phyloP scores from a whole-genome alignment of 2,888 invertebrate genomes.

The Agriopis marginaria region DNA sequence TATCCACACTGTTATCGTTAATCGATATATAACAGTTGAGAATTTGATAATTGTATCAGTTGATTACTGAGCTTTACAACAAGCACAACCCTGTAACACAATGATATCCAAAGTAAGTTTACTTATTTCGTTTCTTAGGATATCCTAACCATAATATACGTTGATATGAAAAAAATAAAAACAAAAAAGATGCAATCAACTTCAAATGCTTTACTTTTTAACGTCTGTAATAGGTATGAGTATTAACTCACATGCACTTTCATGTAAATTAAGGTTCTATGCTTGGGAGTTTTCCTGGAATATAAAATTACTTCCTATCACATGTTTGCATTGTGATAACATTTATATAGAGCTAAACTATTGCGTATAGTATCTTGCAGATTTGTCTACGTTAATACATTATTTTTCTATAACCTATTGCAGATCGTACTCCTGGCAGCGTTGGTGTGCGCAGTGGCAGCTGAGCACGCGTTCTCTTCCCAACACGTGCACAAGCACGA shows the following conservation, averaged over 20 bases:
- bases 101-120: slow-evolving; percentile 42
- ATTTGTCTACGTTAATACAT: too few relatives aligned
- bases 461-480: slow-evolving; percentile 53
- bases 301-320: too few relatives aligned
- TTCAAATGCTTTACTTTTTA: too few relatives aligned
- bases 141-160: background rate
- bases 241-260: too few relatives aligned
- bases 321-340: too few relatives aligned
- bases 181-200: too few relatives aligned
- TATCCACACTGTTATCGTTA: slow-evolving; percentile 24
- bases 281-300: too few relatives aligned
- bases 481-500: slow-evolving; percentile 57
- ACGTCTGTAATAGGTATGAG: too few relatives aligned
- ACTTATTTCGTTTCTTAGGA: background rate
- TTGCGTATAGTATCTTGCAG: too few relatives aligned
- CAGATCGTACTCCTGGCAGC: slow-evolving; percentile 42
- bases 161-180: too few relatives aligned
- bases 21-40: slow-evolving; percentile 49
- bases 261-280: too few relatives aligned
- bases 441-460: slow-evolving; percentile 41
- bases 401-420: background rate
- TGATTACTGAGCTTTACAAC: slow-evolving; percentile 36
- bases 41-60: slow-evolving; percentile 50
- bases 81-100: slow-evolving; percentile 23
- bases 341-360: too few relatives aligned